Evolutionary conservation across 2,113 vertebrate species (phyloP), one percentile per base, ranked within the genome.

Genomic region (Atherinomorus stipes): DNA sequence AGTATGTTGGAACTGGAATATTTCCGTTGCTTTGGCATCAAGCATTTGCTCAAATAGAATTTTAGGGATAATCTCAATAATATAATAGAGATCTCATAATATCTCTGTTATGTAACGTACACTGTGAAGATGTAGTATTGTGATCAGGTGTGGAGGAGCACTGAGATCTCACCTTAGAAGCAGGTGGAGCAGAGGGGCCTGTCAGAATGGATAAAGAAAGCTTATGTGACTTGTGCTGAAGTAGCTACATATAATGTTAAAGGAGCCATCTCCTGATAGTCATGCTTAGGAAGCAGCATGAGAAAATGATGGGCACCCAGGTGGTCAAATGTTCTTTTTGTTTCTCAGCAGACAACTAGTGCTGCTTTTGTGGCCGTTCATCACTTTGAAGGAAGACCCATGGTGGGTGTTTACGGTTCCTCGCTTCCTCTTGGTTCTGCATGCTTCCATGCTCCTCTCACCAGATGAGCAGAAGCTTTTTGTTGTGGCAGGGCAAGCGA

Each of bases 331-430:
- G 85, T 78, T 89, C 78, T 90, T 91, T 90, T 90, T 85, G 85
- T 90, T 88, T 90, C 86, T 78, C 85, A 79, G 85, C 85, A 84
- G 89, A 93, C 82, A 49, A 85, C 65, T 77, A 47, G 74, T 71
- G 74, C 81, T 78, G 88, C 89, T 89, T 93, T 89, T 88, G 90
- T 90, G 86, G 88, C 82, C 75, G 87, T 88, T 91, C 81, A 84
- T 88, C 87, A 81, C 83, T 86, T 91, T 91, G 82, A 89, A 91
- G 85, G 70, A 81, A 87, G 84, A 92, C 80, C 87, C 90, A 90
- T 89, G 88, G 86, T 88, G 92, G 89, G 91, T 90, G 92, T 93
- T 93, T 92, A 93, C 82, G 89, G 88, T 87, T 90, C 89, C 90
- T 86, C 74, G 90, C 89, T 71, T 89, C 83, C 74, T 60, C 84